phyloP scores from a whole-genome alignment of 2,113 vertebrate species.

The Saimiri boliviensis region DNA sequence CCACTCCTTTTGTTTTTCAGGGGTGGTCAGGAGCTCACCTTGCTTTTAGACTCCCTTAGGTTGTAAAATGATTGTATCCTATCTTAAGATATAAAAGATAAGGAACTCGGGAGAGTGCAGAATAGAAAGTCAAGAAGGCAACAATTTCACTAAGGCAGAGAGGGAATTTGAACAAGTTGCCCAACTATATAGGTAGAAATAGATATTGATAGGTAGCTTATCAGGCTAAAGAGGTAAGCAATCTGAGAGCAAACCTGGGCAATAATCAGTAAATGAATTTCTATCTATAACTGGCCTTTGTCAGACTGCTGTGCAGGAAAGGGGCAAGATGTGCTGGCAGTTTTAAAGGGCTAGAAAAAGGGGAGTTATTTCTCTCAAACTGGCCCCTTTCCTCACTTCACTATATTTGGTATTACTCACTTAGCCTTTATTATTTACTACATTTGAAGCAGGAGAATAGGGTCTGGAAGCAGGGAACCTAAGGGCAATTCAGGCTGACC shows the following conservation, averaged over 20 bases:
- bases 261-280: conserved; percentile 7
- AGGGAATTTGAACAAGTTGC: conserved; percentile 25
- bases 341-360: neutral
- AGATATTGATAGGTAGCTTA: neutral
- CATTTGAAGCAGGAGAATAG: too few species aligned
- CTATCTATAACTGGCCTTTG: neutral
- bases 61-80: neutral
- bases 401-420: neutral
- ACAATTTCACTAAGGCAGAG: conserved; percentile 9
- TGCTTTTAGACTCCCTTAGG: neutral
- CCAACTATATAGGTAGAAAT: neutral
- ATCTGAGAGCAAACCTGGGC: neutral
- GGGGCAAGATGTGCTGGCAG: neutral
- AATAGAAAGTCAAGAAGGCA: neutral
- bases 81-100: neutral
- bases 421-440: neutral
- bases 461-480: too few species aligned
- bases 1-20: neutral
- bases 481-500: too few species aligned
- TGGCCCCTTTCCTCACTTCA: neutral
- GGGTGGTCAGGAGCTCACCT: neutral
- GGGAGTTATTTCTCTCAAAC: neutral
- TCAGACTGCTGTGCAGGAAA: neutral
- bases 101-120: neutral
- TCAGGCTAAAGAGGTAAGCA: neutral